Evolutionary conservation across 2,797 vertebrate species (phyloP).

Genomic region (Peromyscus melanophrys): DNA sequence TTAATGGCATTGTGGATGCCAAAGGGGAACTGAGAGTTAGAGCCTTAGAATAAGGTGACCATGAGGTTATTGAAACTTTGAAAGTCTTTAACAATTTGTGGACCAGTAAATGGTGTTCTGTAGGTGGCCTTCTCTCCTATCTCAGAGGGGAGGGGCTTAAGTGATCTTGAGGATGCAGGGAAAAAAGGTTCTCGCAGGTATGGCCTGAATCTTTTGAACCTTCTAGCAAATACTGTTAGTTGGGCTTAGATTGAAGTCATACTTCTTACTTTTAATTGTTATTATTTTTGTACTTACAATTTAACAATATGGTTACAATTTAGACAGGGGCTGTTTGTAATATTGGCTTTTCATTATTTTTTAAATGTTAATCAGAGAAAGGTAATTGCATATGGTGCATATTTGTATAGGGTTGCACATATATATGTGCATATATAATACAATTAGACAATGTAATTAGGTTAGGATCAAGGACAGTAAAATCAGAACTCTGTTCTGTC

Average conservation of each 20-base stretch:
- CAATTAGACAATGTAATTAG: background rate
- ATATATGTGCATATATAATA: background rate
- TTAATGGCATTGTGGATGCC: background rate
- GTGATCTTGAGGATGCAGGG: background rate
- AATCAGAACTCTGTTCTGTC: background rate
- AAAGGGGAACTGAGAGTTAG: background rate
- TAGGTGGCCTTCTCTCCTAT: background rate
- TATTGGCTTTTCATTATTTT: conserved; percentile 32
- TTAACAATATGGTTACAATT: background rate
- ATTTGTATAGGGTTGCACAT: background rate
- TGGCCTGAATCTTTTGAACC: background rate
- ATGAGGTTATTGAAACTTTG: background rate
- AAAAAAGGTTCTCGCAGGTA: background rate
- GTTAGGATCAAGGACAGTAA: background rate
- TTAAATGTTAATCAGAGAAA: background rate
- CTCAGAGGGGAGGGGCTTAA: background rate
- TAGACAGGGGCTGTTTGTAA: background rate
- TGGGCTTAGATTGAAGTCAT: background rate
- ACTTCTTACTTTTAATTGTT: background rate
- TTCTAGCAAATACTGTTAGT: background rate
- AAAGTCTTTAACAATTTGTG: background rate
- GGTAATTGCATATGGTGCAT: background rate
- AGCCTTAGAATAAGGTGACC: background rate
- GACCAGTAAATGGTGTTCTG: background rate
- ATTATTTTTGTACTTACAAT: background rate